Evolutionary conservation across 2,113 vertebrate species (phyloP).

Genomic region (Pedionomus torquatus): DNA sequence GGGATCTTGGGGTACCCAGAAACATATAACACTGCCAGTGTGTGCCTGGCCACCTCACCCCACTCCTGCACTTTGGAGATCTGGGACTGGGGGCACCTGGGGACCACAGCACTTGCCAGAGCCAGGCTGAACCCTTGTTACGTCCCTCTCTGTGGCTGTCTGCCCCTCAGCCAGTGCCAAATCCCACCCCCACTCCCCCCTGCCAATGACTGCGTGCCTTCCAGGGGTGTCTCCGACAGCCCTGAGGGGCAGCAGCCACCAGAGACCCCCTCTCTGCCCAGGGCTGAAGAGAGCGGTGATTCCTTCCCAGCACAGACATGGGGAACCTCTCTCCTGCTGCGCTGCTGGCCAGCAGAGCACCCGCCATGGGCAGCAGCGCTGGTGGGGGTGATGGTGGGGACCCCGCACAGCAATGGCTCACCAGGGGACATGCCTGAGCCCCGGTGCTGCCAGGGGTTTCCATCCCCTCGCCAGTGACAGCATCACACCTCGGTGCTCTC

Average conservation of each 20-base stretch:
- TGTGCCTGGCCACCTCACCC: accelerated
- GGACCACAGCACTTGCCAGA: neutral
- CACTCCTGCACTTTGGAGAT: neutral
- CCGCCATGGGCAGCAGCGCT: accelerated
- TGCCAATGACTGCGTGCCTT: neutral
- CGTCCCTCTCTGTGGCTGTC: too few species aligned
- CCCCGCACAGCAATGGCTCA: accelerated
- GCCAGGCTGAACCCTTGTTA: neutral
- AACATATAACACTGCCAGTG: accelerated
- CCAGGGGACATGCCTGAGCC: accelerated
- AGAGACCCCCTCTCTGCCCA: neutral
- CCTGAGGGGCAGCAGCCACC: accelerated
- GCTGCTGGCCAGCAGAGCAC: neutral
- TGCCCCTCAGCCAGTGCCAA: neutral
- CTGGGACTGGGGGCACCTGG: neutral
- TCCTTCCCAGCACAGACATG: too few species aligned
- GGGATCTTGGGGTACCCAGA: too few species aligned
- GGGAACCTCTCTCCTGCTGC: neutral
- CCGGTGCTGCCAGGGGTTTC: accelerated
- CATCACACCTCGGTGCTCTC: neutral
- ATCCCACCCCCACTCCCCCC: accelerated
- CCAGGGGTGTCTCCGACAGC: neutral
- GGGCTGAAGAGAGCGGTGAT: neutral
- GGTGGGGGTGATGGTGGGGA: accelerated
- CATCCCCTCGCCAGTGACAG: accelerated